A percentile compares a stretch with the other conserved stretches of the same genome.
phyloP scores from a whole-genome alignment of 1,140 invertebrate species.

The Dendroctonus ponderosae region DNA sequence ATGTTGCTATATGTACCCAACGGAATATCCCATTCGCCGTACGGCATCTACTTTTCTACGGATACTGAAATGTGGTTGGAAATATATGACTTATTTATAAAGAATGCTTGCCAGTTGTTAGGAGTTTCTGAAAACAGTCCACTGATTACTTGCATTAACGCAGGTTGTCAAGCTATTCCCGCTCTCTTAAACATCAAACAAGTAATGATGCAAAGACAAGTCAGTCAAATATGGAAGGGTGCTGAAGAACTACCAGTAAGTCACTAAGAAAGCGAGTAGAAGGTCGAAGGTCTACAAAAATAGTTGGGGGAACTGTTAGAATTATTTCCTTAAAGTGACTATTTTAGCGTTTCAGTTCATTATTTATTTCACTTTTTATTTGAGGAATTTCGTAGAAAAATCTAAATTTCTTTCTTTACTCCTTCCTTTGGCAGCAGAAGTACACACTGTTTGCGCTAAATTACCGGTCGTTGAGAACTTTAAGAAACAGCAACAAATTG shows the following conservation, averaged over 20 bases:
- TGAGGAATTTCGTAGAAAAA: too few species aligned
- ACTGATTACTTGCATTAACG: conserved; percentile 73
- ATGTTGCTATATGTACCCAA: conserved; percentile 78
- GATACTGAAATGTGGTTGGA: conserved; percentile 78
- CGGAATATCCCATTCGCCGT: conserved; percentile 79
- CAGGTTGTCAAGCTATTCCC: conserved; percentile 89
- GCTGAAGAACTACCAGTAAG: conserved; percentile 94
- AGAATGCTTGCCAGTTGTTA: conserved; percentile 88
- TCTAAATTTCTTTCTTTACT: too few species aligned
- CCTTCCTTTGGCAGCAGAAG: too few species aligned
- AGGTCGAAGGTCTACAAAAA: too few species aligned
- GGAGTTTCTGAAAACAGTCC: conserved; percentile 81
- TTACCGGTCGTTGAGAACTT: too few species aligned
- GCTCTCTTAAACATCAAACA: conserved; percentile 92
- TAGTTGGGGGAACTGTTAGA: too few species aligned
- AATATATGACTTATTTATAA: conserved; percentile 80
- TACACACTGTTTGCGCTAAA: too few species aligned
- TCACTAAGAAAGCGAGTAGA: conserved; percentile 25
- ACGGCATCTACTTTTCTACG: conserved; percentile 65
- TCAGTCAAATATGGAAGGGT: conserved; percentile 89
- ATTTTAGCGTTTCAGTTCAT: too few species aligned
- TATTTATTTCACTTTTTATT: too few species aligned
- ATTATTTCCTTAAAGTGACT: too few species aligned
- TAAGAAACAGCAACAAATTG: too few species aligned
- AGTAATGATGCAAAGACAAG: conserved; percentile 94